phyloP scores from a whole-genome alignment of 2,113 vertebrate species.

The Tauraco erythrolophus region DNA sequence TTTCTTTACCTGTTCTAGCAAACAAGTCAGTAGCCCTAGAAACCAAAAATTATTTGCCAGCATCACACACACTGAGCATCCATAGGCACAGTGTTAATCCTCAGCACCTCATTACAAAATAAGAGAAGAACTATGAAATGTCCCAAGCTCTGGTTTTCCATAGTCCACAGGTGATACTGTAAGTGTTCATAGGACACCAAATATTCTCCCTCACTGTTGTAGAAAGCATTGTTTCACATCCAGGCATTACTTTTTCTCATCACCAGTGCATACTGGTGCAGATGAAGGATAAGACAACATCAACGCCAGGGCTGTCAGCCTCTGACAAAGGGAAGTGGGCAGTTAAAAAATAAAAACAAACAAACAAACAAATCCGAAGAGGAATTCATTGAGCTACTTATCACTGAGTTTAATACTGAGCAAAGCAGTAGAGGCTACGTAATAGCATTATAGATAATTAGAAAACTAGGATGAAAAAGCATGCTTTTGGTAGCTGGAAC shows the following conservation, averaged over 20 bases:
- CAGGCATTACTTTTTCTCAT: background rate
- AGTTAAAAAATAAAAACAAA: background rate
- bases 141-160: background rate
- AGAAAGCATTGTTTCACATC: background rate
- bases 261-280: background rate
- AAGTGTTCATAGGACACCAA: background rate
- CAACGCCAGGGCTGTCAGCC: background rate
- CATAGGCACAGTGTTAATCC: background rate
- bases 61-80: background rate
- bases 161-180: background rate
- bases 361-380: background rate
- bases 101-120: background rate
- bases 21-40: background rate
- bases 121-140: background rate
- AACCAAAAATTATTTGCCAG: background rate
- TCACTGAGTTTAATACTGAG: background rate
- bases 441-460: background rate
- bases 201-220: background rate
- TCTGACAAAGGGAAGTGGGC: background rate
- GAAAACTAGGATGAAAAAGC: background rate
- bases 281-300: background rate
- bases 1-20: background rate
- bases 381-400: background rate
- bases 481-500: background rate
- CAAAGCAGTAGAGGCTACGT: background rate